Base-by-base conservation (phyloP, 2,113 vertebrate genomes). In the Cromileptes altivelis region DNA sequence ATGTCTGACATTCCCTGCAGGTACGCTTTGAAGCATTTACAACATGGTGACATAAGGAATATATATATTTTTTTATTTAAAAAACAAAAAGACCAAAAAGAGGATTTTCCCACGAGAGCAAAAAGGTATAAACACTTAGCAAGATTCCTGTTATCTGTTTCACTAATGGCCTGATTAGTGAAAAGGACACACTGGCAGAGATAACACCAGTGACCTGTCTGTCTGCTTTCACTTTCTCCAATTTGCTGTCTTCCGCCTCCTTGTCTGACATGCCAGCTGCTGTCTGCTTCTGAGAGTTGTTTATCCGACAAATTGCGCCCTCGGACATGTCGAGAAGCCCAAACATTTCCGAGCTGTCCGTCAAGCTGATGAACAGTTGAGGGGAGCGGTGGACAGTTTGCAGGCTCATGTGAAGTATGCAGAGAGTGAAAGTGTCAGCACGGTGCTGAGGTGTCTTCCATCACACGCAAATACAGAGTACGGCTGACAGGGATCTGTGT, bases 381-480 rank as follows among this genome's bases (percentile, higher is more conserved):
- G 70, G 65, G 47, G 75, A 50, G 61, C 4, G 14, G 47, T n/a
- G 58, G 81, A 77, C 75, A 57, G 78, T 70, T 88, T 40, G 58
- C 90, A 89, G 78, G 71, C 75, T 78, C 21, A 64, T 86, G 91
- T 90, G 70, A 93, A 89, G 85, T 86, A 92, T 92, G 86, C 40
- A 49, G 75, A 67, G 63, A 80, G 85, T 85, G 73, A 93, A 86
- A 91, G 87, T 91, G 90, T 93, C 82, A 88, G 75, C 81, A 2
- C 57, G 2, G 67, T n/a, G 47, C 79, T 62, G 77, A 91, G 81
- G 81, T 85, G 80, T 86, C 78, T 85, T 80, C 77, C 67, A 33
- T 80, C 68, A 71, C 68, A 78, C 42, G 56, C 52, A 81, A 89
- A 88, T 18, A 62, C 64, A 64, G 79, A 67, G 40, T 71, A 30